These are phyloP conservation scores for Antheraea yamamai DNA, from an alignment of 2,888 invertebrate species.

Conservation along the genomic window DNA sequence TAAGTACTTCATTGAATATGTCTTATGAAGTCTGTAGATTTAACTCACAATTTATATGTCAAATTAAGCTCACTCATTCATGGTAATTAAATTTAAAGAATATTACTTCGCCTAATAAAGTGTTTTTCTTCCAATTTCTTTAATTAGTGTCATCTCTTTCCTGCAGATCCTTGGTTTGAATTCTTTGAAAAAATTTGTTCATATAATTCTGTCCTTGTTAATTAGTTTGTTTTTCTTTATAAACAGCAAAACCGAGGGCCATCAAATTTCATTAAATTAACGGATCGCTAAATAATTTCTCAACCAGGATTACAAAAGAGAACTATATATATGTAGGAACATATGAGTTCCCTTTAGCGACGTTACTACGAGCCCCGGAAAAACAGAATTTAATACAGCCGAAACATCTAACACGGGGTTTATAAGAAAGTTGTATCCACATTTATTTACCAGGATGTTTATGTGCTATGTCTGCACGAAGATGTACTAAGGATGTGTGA, in stretches of 20 bases:
- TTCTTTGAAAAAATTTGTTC: background rate
- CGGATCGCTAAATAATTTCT: background rate
- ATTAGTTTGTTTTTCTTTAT: too few relatives aligned
- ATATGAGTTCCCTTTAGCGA: slow-evolving; percentile 68
- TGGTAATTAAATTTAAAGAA: background rate
- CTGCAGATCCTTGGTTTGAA: background rate
- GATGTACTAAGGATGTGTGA: slow-evolving; percentile 51
- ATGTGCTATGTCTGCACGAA: slow-evolving; percentile 67
- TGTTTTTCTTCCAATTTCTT: background rate
- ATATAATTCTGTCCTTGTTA: background rate
- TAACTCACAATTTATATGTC: background rate
- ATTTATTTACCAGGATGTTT: slow-evolving; percentile 80
- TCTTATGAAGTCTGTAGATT: background rate
- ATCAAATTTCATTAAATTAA: background rate
- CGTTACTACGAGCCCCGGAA: slow-evolving; percentile 61
- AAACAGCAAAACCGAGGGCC: too few relatives aligned
- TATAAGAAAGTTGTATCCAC: slow-evolving; percentile 73
- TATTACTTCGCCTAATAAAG: background rate
- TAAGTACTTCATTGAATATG: background rate
- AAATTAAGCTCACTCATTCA: background rate
- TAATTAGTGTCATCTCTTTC: background rate
- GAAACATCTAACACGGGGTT: slow-evolving; percentile 61
- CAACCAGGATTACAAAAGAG: background rate
- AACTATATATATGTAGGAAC: background rate
- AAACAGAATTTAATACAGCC: slow-evolving; percentile 79